A percentile compares a stretch with the other conserved stretches of the same genome.
Evolutionary conservation across 2,888 invertebrate species (phyloP).

Genomic region (Pachymerium ferrugineum): DNA sequence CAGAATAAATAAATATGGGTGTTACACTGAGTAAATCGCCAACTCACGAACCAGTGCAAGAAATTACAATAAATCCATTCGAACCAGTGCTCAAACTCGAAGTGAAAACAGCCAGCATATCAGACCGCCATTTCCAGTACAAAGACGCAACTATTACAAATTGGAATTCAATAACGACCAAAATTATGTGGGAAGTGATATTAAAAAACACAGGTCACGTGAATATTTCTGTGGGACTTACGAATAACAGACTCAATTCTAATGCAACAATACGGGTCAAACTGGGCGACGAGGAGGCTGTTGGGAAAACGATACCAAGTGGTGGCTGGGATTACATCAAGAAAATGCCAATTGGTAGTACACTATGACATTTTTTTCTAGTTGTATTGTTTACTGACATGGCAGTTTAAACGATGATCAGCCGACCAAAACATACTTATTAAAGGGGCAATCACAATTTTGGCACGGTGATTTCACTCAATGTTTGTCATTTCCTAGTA

Average conservation of each 20-base stretch:
- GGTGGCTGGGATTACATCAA: slow-evolving; percentile 3
- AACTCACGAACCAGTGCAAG: neutral
- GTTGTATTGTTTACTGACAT: too few species aligned
- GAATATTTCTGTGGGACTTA: neutral
- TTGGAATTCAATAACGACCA: neutral
- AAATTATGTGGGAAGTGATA: neutral
- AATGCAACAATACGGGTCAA: neutral
- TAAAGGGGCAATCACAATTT: neutral
- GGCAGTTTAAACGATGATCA: too few species aligned
- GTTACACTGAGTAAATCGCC: neutral
- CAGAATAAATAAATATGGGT: too few species aligned
- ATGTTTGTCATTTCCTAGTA: neutral
- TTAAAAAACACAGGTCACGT: neutral
- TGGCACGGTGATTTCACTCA: neutral
- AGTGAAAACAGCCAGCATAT: neutral
- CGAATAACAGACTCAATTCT: neutral
- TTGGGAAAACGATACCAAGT: neutral
- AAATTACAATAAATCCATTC: neutral
- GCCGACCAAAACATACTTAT: too few species aligned
- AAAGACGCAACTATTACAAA: neutral
- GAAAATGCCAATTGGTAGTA: slow-evolving; percentile 18
- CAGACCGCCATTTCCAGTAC: neutral
- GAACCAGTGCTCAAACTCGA: neutral
- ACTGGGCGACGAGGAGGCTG: neutral
- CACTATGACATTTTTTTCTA: too few species aligned